Evolutionary conservation across 2,113 vertebrate genomes (phyloP).

Genomic region (Corydoras maculifer): DNA sequence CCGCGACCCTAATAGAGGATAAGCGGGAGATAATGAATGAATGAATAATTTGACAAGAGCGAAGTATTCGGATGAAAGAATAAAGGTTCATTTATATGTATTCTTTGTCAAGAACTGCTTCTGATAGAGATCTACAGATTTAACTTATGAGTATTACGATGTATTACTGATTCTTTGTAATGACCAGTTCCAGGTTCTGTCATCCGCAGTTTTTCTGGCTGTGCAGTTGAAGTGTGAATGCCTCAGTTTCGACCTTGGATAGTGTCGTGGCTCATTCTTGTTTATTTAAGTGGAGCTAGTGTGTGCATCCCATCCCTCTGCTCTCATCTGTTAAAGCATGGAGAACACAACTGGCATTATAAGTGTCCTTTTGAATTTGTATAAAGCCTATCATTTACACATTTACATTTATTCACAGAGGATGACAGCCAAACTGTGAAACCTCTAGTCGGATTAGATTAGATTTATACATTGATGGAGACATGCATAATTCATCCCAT

Average conservation of each 20-base stretch:
- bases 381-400: not conserved
- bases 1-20: no score
- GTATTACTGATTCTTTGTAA: not conserved
- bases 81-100: no score
- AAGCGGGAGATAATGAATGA: no score
- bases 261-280: not conserved
- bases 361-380: not conserved
- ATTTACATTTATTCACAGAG: constrained; percentile 1
- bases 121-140: not conserved
- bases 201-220: not conserved
- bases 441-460: constrained; percentile 46
- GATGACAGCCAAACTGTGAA: constrained; percentile 16
- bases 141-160: not conserved
- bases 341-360: not conserved
- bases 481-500: constrained; percentile 55
- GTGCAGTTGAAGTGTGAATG: not conserved
- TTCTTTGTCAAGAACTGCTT: not conserved
- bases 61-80: no score
- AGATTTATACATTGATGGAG: constrained; percentile 6
- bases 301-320: not conserved
- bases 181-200: not conserved
- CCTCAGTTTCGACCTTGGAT: constrained; percentile 4
- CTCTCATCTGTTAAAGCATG: not conserved
- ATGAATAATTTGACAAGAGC: no score
- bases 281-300: not conserved